Evolutionary conservation across 1,140 invertebrate species (phyloP), one percentile per base, ranked within the genome.

Genomic region (Pissodes strobi): DNA sequence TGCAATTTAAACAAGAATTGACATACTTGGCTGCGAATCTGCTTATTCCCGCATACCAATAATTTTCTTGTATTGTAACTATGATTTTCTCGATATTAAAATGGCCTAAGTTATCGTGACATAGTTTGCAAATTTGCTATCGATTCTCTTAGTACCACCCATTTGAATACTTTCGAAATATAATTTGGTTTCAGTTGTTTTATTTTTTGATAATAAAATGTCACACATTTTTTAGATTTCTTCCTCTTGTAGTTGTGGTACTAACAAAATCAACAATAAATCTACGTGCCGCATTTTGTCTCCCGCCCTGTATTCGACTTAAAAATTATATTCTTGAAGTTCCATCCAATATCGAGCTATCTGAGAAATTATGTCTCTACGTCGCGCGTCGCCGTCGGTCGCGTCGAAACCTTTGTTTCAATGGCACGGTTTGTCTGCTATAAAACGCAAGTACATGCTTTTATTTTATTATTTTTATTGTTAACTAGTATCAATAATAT

Each of bases 21-120:
- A 65, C 25, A 37, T 65, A 65, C 23, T 62, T 68, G 43, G 8
- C 13, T 18, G 45, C 38, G 21, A 51, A 69, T 22, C 39, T 1
- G 5, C 21, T 37, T 68, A 71, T 71, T 39, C 64, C 52, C 1
- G 53, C 67, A 71, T n/a, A n/a, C n/a, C n/a, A n/a, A n/a, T n/a
- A n/a, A n/a, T n/a, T n/a, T n/a, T n/a, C n/a, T n/a, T n/a, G 37
- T 64, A 71, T 9, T 57, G 13, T 25, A 10, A 8, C 17, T 45
- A 41, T 64, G 13, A 52, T 65, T 56, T 66, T 72, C 9, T 64
- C 67, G 9, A 68, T 15, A 1, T 41, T 18, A 15, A 65, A 68
- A 30, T 58, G 72, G 10, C 60, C 68, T 0, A 68, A 38, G 8
- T 68, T 66, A 23, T 68, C 66, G 39, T 70, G 68, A 41, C n/a